These are phyloP conservation scores for Trichonephila inaurata DNA, from an alignment of 1,140 invertebrate genomes.

Conservation along the genomic window DNA sequence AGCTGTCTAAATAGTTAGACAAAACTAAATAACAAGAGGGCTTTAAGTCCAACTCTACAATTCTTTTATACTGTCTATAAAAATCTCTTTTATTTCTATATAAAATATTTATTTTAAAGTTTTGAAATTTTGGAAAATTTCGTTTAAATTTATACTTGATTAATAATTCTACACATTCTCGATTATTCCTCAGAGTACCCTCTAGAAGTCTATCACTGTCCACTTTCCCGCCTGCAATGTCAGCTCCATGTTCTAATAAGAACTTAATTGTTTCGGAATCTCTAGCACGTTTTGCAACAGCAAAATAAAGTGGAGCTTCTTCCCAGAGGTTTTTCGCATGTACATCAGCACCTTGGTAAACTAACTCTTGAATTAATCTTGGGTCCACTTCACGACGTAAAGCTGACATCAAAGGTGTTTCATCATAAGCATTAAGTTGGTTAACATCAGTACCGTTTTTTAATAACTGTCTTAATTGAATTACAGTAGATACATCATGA, in stretches of 20 bases:
- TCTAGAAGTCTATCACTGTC: not conserved
- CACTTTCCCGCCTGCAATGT: not conserved
- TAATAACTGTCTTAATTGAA: not conserved
- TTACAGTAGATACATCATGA: not conserved
- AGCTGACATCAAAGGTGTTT: slow-evolving; percentile 31
- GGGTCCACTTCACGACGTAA: not conserved
- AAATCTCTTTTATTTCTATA: not conserved
- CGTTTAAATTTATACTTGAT: slow-evolving; percentile 32
- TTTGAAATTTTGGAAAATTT: not conserved
- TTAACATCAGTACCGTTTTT: not conserved
- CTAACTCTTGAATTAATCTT: not conserved
- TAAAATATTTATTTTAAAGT: not conserved
- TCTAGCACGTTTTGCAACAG: not conserved
- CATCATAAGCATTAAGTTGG: not conserved
- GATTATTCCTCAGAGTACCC: not conserved
- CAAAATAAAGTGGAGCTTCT: slow-evolving; percentile 17
- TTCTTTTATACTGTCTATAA: not conserved
- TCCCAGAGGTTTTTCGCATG: slow-evolving; percentile 23
- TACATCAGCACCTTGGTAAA: not conserved
- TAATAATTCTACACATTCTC: not conserved
- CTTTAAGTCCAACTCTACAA: not conserved
- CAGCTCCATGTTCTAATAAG: slow-evolving; percentile 12
- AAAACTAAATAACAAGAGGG: not conserved
- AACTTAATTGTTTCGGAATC: not conserved
- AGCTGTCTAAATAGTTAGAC: not conserved